phyloP scores from a whole-genome alignment of 2,797 vertebrate species.

The Lophotriccus pileatus region DNA sequence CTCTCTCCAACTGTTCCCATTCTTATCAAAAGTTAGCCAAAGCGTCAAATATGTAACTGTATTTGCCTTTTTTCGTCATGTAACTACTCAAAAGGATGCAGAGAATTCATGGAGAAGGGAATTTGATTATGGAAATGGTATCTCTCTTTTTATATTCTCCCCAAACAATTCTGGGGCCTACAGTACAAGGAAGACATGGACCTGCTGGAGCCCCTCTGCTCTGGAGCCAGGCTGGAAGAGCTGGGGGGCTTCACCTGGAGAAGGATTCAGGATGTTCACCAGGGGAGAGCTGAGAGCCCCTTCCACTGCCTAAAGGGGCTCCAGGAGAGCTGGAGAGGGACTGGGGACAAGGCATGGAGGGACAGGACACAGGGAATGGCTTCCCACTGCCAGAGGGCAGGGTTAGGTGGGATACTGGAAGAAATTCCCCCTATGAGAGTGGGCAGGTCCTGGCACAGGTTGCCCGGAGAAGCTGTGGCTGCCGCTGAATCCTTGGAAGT shows the following conservation, averaged over 20 bases:
- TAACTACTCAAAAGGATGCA: neutral
- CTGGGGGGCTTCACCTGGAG: fast-evolving
- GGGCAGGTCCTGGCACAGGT: neutral
- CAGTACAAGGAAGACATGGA: too few species aligned
- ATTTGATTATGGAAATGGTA: neutral
- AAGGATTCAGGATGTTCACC: too few species aligned
- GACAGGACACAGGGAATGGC: neutral
- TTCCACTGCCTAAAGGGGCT: fast-evolving
- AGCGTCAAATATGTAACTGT: neutral
- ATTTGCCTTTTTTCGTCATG: neutral
- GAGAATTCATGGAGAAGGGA: neutral
- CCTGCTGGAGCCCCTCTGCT: neutral
- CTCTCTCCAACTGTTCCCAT: neutral
- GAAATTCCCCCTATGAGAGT: fast-evolving
- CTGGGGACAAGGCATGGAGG: neutral
- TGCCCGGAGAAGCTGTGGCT: neutral
- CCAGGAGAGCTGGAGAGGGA: neutral
- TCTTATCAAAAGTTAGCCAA: neutral
- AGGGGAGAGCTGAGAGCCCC: neutral
- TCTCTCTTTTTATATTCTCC: neutral
- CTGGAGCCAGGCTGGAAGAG: neutral
- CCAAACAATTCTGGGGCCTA: neutral
- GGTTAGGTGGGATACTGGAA: fast-evolving
- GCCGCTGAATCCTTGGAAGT: neutral
- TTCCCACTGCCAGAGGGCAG: neutral